Percentiles rank a stretch among this genome's conserved stretches.
Evolutionary conservation across 2,797 vertebrate species (phyloP).

Genomic region (Rhinoraja longicauda): DNA sequence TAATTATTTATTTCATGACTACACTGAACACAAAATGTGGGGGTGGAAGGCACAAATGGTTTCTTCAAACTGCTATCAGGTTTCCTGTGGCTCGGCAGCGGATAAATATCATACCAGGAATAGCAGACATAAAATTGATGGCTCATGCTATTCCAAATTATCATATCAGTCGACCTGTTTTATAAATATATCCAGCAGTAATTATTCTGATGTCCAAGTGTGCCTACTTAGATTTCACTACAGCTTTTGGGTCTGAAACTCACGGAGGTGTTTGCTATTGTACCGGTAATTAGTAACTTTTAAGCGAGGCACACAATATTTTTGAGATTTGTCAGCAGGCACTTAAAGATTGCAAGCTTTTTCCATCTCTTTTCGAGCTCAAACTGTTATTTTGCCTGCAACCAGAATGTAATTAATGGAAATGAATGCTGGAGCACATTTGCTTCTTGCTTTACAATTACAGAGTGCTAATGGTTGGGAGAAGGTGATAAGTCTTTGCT

Average conservation of each 20-base stretch:
- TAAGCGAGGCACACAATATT: background rate
- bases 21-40: background rate
- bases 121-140: background rate
- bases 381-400: constrained; percentile 23
- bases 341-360: constrained; percentile 1
- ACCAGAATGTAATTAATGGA: constrained; percentile 18
- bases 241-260: background rate
- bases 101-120: background rate
- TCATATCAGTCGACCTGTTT: background rate
- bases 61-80: background rate
- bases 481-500: constrained; percentile 25
- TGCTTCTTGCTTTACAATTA: background rate
- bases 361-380: background rate
- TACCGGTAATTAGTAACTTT: background rate
- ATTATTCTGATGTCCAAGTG: background rate
- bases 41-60: background rate
- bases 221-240: background rate
- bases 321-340: constrained; percentile 20
- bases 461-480: background rate
- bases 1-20: background rate
- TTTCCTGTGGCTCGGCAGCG: background rate
- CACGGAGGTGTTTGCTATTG: background rate
- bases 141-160: background rate
- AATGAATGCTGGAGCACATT: constrained; percentile 12
- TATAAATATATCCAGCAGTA: background rate